Evolutionary conservation across 2,888 invertebrate species (phyloP), one percentile per base, ranked within the genome.

Genomic region (Diaperis boleti): DNA sequence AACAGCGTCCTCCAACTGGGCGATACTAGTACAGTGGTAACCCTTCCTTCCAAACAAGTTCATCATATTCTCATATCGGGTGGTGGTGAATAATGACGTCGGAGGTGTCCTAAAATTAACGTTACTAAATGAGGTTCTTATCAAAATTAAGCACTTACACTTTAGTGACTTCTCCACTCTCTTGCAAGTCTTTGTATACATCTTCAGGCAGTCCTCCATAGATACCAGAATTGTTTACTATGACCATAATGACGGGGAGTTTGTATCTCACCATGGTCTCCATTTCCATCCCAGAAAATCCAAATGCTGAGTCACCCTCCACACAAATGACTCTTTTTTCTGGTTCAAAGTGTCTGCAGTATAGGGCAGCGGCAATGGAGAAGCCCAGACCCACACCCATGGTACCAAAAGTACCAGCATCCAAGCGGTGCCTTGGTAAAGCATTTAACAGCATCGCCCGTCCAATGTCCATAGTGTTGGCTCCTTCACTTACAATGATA

Each of bases 381-480:
- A 94, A 97, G 0, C 96, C 96, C 0, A 91, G 88, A 1, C 96
- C 96, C 13, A 97, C 95, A 31, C 96, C 96, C 96, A 97, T 97
- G 1, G 97, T 97, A 10, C 97, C 98, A 81, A 96, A 98, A 2
- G 96, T 95, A 57, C 96, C 98, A 3, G 98, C 98, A 81, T 98
- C 98, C 2, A 98, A 84, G 62, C 97, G 87, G 77, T 95, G 96
- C 37, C 96, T 84, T 0, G 97, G 94, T 68, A 89, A 83, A 70
- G 86, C 86, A 79, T 97, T 96, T n/a, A 90, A 83, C 29, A 98
- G 82, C 82, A 97, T 88, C 0, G 95, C 89, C 41, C 98, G 86
- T 0, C 98, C 97, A 76, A 98, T 98, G 78, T 98, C 98, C 98
- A 98, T 98, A 0, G 98, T 98, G 81, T 98, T 98, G 26, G 98